phyloP scores from a whole-genome alignment of 2,888 invertebrate species.

The Aphodius granarius region DNA sequence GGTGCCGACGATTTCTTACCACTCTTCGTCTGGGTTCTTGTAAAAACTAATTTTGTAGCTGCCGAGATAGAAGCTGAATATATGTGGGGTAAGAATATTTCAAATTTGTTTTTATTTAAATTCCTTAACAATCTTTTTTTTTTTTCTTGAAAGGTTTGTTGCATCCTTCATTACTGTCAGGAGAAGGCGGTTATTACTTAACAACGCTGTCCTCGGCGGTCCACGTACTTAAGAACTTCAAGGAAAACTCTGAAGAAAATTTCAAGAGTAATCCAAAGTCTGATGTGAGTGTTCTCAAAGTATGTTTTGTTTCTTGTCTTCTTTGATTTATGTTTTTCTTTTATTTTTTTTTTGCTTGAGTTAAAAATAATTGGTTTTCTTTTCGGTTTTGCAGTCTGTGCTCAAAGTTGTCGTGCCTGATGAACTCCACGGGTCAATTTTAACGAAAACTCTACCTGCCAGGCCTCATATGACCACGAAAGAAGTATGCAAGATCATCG shows the following conservation, averaged over 20 bases:
- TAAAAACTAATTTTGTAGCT: conserved; percentile 85
- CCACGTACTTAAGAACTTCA: conserved; percentile 75
- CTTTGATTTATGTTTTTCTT: conserved; percentile 10
- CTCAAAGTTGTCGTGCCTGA: conserved; percentile 92
- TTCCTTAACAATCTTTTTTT: conserved; percentile 6
- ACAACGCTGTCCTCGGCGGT: conserved; percentile 93
- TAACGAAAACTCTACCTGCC: conserved; percentile 89
- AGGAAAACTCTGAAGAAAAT: conserved; percentile 49
- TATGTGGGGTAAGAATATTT: conserved; percentile 76
- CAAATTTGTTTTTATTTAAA: neutral
- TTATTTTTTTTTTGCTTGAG: neutral
- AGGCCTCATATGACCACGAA: conserved; percentile 91
- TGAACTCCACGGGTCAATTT: conserved; percentile 89
- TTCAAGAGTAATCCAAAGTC: conserved; percentile 48
- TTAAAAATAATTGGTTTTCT: neutral
- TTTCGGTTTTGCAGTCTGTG: conserved; percentile 65
- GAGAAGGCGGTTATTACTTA: conserved; percentile 94
- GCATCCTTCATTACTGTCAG: conserved; percentile 86
- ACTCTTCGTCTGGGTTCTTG: conserved; percentile 88
- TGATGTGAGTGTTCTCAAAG: conserved; percentile 47
- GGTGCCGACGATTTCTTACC: conserved; percentile 91
- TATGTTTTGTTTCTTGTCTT: conserved; percentile 20
- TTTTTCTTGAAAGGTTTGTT: conserved; percentile 60
- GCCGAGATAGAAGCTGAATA: conserved; percentile 95
- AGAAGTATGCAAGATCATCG: conserved; percentile 92